phyloP scores from a whole-genome alignment of 2,113 vertebrate species.

The Rhynchomys soricoides region DNA sequence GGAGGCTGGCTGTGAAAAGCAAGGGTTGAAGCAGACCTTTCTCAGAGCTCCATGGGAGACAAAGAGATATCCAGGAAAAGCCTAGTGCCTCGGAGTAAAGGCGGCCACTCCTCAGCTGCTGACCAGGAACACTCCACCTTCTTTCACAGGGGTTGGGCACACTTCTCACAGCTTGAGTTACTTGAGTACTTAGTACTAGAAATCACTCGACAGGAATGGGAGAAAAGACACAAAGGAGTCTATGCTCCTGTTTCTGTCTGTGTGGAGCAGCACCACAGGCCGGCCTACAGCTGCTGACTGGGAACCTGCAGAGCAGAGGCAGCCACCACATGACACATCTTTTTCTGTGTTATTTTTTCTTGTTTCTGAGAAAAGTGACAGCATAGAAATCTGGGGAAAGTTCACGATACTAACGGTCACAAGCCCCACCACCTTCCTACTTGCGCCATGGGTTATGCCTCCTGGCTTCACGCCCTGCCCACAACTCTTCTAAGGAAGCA shows the following conservation, averaged over 20 bases:
- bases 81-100: not conserved
- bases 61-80: not conserved
- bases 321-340: accelerated
- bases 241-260: accelerated
- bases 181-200: not conserved
- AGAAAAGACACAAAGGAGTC: not conserved
- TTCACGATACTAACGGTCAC: not conserved
- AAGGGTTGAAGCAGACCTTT: not conserved
- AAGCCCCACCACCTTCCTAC: not conserved
- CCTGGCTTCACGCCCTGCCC: not conserved
- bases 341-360: not conserved
- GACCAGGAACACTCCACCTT: not conserved
- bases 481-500: not conserved
- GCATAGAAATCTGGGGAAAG: not conserved
- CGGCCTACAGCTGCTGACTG: accelerated
- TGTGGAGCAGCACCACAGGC: accelerated
- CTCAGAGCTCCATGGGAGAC: not conserved
- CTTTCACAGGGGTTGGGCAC: accelerated
- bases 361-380: not conserved
- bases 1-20: conserved; percentile 88
- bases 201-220: not conserved
- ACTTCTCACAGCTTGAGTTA: accelerated
- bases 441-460: too few species aligned
- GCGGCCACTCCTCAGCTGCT: not conserved
- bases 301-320: not conserved